phyloP scores from a whole-genome alignment of 1,140 invertebrate genomes.

The Anastatus disparis region DNA sequence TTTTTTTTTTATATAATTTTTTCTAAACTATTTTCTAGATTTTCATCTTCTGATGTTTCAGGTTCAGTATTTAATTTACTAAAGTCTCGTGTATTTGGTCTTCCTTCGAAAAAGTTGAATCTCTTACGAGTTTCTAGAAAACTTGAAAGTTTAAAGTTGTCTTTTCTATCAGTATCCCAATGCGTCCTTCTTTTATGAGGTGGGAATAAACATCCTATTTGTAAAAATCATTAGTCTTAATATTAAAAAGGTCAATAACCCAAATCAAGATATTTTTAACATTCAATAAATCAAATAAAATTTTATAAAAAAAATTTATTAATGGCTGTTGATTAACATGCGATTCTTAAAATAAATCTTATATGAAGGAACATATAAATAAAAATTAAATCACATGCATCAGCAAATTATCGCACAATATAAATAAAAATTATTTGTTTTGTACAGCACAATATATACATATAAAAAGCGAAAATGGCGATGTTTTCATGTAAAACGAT shows the following conservation, averaged over 20 bases:
- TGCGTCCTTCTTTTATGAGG: conserved; percentile 57
- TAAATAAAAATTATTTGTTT: conserved; percentile 16
- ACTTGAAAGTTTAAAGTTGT: conserved; percentile 60
- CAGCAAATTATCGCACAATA: conserved; percentile 8
- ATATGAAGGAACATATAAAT: conserved; percentile 10
- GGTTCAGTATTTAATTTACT: conserved; percentile 65
- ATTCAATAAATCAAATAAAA: not conserved
- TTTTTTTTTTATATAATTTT: conserved; percentile 53
- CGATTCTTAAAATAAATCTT: not conserved
- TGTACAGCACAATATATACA: too few relatives aligned
- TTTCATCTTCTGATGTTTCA: conserved; percentile 63
- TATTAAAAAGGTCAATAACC: not conserved
- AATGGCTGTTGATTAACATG: not conserved
- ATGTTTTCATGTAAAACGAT: not conserved
- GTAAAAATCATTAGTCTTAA: conserved; percentile 32
- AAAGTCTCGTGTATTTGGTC: conserved; percentile 63
- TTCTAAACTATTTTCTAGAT: conserved; percentile 53
- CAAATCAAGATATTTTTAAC: not conserved
- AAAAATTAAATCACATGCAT: not conserved
- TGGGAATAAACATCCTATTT: conserved; percentile 60
- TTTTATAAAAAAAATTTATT: conserved; percentile 2
- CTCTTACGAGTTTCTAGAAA: conserved; percentile 55
- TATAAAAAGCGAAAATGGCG: not conserved
- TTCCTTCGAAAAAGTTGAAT: conserved; percentile 59
- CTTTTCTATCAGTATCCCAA: conserved; percentile 58